Evolutionary conservation across 2,797 vertebrate genomes (phyloP), one percentile per base, ranked within the genome.

Genomic region (Sebastes cheni): DNA sequence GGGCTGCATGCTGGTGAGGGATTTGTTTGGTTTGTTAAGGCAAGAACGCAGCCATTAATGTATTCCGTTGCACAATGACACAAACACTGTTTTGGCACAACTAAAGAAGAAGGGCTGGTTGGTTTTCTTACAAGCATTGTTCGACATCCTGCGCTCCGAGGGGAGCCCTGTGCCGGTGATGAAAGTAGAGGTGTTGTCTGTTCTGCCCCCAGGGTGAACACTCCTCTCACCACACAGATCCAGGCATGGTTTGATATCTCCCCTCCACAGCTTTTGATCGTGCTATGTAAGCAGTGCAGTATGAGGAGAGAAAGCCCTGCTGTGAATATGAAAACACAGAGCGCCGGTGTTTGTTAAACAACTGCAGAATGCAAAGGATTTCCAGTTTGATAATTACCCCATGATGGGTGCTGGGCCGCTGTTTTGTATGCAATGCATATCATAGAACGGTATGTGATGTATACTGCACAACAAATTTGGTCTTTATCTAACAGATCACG

Each of bases 151-250:
- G 67, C 1, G 58, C 83, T 87, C 71, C 30, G 14, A 80, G 88
- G 84, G 79, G 80, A 86, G 69, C 69, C 36, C 30, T 74, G 83
- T 66, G 82, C 67, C 25, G 74, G 18, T 80, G 77, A 85, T 86
- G 86, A 89, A 87, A 89, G 89, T 58, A 16, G 72, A 91, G 84
- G 83, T 87, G 80, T 86, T 86, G 86, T 88, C 82, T 91, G 77
- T 79, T 83, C 75, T 86, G 52, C 75, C 89, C 85, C 82, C 65
- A 71, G 90, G 89, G 80, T 85, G 75, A 87, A 70, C 72, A 72
- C 77, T 87, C 82, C 80, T 85, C 79, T 82, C 80, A 72, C 75
- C 74, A 84, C 83, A 86, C 80, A 84, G 79, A 88, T 77, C 81
- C 85, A 89, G 79, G 82, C 75, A 76, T 52, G 78, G 89, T 85